Percentiles rank a stretch among this genome's conserved stretches.
Conservation (phyloP, 2,888 invertebrate genomes). For the Theretra japonica region DNA sequence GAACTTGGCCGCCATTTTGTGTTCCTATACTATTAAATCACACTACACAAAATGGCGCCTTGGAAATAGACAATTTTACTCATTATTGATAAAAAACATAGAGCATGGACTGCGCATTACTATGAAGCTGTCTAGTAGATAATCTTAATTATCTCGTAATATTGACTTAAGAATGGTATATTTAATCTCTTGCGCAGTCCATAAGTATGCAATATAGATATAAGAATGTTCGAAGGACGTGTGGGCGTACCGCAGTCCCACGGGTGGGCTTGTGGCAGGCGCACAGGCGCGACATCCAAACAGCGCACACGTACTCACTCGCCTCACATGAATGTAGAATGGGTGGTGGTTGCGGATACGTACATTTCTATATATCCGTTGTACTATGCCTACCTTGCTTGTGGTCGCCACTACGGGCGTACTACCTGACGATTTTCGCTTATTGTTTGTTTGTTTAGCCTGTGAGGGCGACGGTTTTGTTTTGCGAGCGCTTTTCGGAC, state of each 20-base stretch:
- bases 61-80: not conserved
- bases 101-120: too few species aligned
- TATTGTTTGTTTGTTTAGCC: slow-evolving; percentile 59
- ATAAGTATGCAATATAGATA: not conserved
- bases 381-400: slow-evolving; percentile 85
- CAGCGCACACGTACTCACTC: slow-evolving; percentile 56
- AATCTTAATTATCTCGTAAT: too few species aligned
- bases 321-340: slow-evolving; percentile 71
- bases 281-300: slow-evolving; percentile 43
- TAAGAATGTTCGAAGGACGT: slow-evolving; percentile 11
- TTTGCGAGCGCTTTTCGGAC: slow-evolving; percentile 69
- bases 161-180: too few species aligned
- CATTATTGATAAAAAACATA: too few species aligned
- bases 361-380: slow-evolving; percentile 85
- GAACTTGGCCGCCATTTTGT: slow-evolving; percentile 29
- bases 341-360: slow-evolving; percentile 80
- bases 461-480: slow-evolving; percentile 53
- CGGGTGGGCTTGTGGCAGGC: slow-evolving; percentile 48
- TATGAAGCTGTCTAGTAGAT: too few species aligned
- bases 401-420: slow-evolving; percentile 74
- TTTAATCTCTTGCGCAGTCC: not conserved
- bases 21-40: slow-evolving; percentile 14
- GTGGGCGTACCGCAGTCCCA: slow-evolving; percentile 49
- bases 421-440: slow-evolving; percentile 75
- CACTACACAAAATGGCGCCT: slow-evolving; percentile 13